A percentile compares a stretch with the other conserved stretches of the same genome.
These are phyloP conservation scores for Isurus oxyrinchus DNA, from an alignment of 2,113 vertebrate species.

Conservation along the genomic window DNA sequence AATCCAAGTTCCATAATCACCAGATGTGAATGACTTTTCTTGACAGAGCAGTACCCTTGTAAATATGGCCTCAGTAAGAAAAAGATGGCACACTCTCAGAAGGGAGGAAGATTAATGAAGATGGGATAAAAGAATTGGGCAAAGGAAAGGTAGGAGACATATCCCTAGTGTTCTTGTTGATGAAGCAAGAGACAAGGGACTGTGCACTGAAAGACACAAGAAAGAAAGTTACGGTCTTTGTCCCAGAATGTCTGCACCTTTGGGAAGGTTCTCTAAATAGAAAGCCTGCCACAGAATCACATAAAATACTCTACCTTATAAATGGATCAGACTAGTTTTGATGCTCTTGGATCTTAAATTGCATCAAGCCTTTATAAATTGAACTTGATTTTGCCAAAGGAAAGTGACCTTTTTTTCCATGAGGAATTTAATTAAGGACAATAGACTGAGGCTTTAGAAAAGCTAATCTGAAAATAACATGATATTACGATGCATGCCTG, in stretches of 20 bases:
- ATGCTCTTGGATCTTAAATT: not conserved
- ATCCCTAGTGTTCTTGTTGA: constrained; percentile 29
- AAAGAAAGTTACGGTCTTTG: constrained; percentile 13
- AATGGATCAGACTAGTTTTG: constrained; percentile 26
- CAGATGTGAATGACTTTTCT: constrained; percentile 9
- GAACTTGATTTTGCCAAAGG: constrained; percentile 7
- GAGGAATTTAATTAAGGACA: constrained; percentile 6
- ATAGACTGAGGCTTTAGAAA: not conserved
- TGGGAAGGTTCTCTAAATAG: constrained; percentile 30
- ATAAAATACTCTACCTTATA: not conserved
- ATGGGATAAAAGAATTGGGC: constrained; percentile 13
- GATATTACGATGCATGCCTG: not conserved
- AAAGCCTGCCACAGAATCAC: constrained; percentile 28
- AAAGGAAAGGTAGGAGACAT: constrained; percentile 17
- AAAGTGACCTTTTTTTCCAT: constrained; percentile 6
- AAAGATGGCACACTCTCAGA: constrained; percentile 24
- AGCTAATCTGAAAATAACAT: constrained; percentile 19
- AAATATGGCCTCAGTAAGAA: constrained; percentile 13
- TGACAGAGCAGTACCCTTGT: not conserved
- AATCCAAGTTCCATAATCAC: not conserved
- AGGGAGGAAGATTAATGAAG: constrained; percentile 31
- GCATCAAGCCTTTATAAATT: not conserved
- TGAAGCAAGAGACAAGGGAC: constrained; percentile 22
- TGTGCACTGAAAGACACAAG: constrained; percentile 22
- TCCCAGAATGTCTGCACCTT: constrained; percentile 35